A percentile compares a stretch with the other conserved stretches of the same genome.
Evolutionary conservation across 2,113 vertebrate species (phyloP).

Genomic region (Prionailurus viverrinus): DNA sequence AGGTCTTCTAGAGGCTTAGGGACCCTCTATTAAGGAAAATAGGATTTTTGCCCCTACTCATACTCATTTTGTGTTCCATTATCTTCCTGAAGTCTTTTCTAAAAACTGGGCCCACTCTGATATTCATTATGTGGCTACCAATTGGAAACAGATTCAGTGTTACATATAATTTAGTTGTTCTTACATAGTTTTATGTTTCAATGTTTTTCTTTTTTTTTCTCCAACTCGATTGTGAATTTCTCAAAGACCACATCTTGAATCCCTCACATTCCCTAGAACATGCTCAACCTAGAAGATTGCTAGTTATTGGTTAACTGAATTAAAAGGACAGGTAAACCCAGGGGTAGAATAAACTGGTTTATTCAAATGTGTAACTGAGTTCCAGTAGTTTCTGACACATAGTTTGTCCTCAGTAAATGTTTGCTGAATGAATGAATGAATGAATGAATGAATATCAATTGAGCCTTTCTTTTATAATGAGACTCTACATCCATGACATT

Average conservation of each 20-base stretch:
- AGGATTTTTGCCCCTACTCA: neutral
- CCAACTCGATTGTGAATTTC: neutral
- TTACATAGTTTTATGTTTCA: neutral
- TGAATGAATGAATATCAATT: neutral
- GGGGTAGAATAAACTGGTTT: neutral
- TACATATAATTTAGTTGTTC: neutral
- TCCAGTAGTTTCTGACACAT: neutral
- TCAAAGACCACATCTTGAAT: neutral
- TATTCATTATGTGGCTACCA: neutral
- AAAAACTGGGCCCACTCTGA: neutral
- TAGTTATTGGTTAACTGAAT: neutral
- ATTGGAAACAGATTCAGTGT: neutral
- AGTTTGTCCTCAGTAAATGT: neutral
- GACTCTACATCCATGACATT: neutral
- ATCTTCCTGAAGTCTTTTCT: neutral
- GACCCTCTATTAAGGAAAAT: neutral
- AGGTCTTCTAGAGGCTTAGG: neutral
- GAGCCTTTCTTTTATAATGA: neutral
- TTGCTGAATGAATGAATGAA: neutral
- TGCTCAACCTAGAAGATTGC: neutral
- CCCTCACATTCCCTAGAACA: neutral
- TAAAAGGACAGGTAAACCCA: neutral
- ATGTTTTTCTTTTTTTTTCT: neutral
- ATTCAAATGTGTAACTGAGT: neutral
- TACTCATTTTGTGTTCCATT: neutral